Base-by-base conservation (phyloP, 2,113 vertebrate genomes). In the Ophiodon elongatus region DNA sequence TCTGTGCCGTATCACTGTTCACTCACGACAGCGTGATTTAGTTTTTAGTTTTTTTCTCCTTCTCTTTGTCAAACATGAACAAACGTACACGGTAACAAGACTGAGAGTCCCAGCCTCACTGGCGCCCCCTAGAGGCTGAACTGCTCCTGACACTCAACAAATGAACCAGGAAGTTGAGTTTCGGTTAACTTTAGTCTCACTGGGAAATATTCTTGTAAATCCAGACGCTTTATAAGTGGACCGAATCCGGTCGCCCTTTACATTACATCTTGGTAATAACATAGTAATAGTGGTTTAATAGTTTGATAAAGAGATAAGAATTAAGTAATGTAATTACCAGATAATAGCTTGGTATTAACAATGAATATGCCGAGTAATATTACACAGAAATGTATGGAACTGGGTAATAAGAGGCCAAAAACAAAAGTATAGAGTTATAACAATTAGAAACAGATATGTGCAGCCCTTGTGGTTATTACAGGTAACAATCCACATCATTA, bases 1-100 rank as follows among this genome's bases (percentile, higher is more conserved):
- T 71, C 29, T 29, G 39, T 21, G 68, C 8, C 5, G 19, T 25
- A 14, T 79, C 72, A 60, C 62, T 21, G 54, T 56, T 81, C 39
- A 68, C 60, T 74, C 60, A 57, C 17, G 29, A 67, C 11, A 70
- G 25, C 5, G 19, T 45, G 29, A 21, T 35, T 56, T n/a, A n/a
- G n/a, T n/a, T n/a, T n/a, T n/a, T n/a, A n/a, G n/a, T n/a, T n/a
- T n/a, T n/a, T n/a, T n/a, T n/a, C n/a, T n/a, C n/a, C n/a, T n/a
- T 57, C 0, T 31, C 47, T 21, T 14, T 25, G 54, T 57, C 54
- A 41, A 31, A 54, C 27, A 45, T 29, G 54, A n/a, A 72, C 11
- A 62, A 63, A 19, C 5, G 6, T 27, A 43, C 56, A 13, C 6
- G 11, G 33, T 29, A 14, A 74, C 43, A 45, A 62, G 56, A 57